A percentile compares a stretch with the other conserved stretches of the same genome.
These are phyloP conservation scores for Geodia barretti DNA, from an alignment of 37 sponge, comb jelly and placozoan genomes.

Conservation along the genomic window DNA sequence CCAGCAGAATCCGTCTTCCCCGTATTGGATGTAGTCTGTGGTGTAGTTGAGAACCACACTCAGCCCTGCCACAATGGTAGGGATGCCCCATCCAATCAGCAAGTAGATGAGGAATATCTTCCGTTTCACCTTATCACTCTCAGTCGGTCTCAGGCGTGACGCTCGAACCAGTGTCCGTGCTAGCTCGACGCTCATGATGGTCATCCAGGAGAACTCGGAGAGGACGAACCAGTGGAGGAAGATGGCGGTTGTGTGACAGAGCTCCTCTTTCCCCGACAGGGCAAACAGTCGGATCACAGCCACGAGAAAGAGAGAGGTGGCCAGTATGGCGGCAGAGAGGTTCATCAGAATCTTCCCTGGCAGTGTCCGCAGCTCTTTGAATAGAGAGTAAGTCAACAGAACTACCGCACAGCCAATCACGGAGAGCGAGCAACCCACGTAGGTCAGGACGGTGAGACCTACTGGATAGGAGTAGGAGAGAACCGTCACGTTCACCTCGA, in stretches of 20 bases:
- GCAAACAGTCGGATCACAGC: not conserved
- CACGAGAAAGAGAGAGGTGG: constrained; percentile 21
- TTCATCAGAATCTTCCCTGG: constrained; percentile 40
- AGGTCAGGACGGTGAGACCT: constrained; percentile 19
- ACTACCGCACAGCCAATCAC: constrained; percentile 37
- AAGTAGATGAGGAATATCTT: constrained; percentile 11
- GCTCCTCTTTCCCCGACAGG: not conserved
- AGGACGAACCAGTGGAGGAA: constrained; percentile 16
- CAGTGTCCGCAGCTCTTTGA: constrained; percentile 49
- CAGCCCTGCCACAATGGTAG: constrained; percentile 2
- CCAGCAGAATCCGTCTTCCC: constrained; percentile 34
- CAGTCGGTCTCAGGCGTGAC: not conserved
- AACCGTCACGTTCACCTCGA: not conserved
- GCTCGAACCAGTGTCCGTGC: not conserved
- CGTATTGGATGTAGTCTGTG: not conserved
- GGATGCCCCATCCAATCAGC: constrained; percentile 27
- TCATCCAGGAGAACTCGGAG: constrained; percentile 17
- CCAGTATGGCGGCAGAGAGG: constrained; percentile 22
- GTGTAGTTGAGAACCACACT: constrained; percentile 26
- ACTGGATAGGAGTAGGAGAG: not conserved
- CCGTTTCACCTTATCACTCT: no score
- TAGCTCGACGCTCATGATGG: not conserved
- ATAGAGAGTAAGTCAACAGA: constrained; percentile 52
- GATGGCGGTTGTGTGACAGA: not conserved
- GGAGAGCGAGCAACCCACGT: constrained; percentile 57